These are phyloP conservation scores for Hiodon alosoides DNA, from an alignment of 2,113 vertebrate species.

Conservation along the genomic window DNA sequence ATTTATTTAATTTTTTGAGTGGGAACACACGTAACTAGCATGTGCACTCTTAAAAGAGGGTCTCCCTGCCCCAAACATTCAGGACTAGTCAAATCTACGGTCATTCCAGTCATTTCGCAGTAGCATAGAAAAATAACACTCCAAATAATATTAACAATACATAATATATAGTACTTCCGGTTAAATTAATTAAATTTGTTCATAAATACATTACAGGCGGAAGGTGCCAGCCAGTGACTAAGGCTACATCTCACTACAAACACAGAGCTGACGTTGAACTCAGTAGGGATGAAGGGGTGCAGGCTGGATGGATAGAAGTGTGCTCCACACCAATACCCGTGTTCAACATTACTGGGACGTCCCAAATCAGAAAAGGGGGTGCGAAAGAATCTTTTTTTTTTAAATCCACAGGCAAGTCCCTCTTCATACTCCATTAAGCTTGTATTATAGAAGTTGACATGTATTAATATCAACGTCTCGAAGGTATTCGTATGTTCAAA, in stretches of 20 bases:
- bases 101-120: constrained; percentile 51
- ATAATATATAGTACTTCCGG: constrained; percentile 59
- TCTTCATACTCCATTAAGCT: too few relatives aligned
- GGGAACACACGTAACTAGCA: background rate
- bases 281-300: constrained; percentile 25
- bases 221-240: constrained; percentile 43
- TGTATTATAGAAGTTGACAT: background rate
- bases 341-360: background rate
- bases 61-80: background rate
- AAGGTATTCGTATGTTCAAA: too few relatives aligned
- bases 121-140: constrained; percentile 63
- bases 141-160: constrained; percentile 31
- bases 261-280: constrained; percentile 40
- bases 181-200: constrained; percentile 65
- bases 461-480: background rate
- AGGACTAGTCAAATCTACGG: constrained; percentile 49
- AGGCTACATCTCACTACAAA: constrained; percentile 54
- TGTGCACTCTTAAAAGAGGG: background rate
- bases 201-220: constrained; percentile 53
- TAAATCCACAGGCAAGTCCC: background rate
- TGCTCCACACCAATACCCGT: background rate
- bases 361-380: too few relatives aligned
- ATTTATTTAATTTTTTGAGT: background rate
- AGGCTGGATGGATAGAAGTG: constrained; percentile 9
- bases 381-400: background rate